phyloP scores from a whole-genome alignment of 2,113 vertebrate genomes.

The Merops nubicus region DNA sequence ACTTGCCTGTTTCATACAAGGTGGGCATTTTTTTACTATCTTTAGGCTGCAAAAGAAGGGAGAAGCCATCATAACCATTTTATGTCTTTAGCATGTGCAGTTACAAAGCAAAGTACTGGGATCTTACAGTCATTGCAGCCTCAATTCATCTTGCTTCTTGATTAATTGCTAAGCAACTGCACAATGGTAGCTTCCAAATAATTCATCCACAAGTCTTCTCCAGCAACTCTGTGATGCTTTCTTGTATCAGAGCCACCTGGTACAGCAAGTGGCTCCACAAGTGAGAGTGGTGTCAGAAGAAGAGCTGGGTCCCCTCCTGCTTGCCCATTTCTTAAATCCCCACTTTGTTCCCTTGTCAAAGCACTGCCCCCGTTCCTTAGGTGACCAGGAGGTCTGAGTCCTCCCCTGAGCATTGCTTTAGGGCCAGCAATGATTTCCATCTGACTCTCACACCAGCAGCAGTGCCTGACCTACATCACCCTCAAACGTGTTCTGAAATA shows the following conservation, averaged over 20 bases:
- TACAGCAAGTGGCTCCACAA: background rate
- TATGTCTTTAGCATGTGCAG: slow-evolving; percentile 10
- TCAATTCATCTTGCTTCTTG: background rate
- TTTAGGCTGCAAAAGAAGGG: slow-evolving; percentile 22
- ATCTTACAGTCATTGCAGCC: background rate
- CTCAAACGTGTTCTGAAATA: background rate
- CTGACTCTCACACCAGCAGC: background rate
- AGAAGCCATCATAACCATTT: background rate
- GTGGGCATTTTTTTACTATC: background rate
- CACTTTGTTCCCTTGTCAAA: background rate
- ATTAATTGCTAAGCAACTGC: slow-evolving; percentile 35
- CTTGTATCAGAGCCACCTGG: background rate
- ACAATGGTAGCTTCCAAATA: background rate
- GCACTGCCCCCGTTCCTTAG: background rate
- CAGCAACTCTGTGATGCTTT: background rate
- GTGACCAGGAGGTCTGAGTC: background rate
- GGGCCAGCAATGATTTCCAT: background rate
- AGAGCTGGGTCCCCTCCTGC: background rate
- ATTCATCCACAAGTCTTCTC: background rate
- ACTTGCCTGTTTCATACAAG: background rate
- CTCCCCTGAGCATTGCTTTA: background rate
- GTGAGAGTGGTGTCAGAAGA: background rate
- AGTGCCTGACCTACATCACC: background rate
- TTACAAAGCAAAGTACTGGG: background rate
- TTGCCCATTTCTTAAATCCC: background rate